Conservation (phyloP, 2,888 invertebrate species). For the Eretmocerus hayati region DNA sequence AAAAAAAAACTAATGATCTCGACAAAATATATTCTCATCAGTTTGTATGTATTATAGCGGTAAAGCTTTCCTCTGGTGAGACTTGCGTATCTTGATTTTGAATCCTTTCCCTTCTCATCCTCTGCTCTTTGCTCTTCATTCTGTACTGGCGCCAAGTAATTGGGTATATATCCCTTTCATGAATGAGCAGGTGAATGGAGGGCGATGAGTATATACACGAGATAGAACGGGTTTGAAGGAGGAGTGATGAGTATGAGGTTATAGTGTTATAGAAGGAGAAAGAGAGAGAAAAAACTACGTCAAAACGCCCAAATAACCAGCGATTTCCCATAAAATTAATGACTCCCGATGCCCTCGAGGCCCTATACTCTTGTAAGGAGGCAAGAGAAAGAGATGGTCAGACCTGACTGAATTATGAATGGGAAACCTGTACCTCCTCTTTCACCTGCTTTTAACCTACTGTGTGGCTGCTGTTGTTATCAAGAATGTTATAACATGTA, state of each 20-base stretch:
- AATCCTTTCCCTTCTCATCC: not conserved
- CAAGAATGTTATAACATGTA: too few relatives aligned
- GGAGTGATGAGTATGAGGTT: slow-evolving; percentile 33
- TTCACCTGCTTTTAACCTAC: too few relatives aligned
- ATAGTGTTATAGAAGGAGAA: too few relatives aligned
- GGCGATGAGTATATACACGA: too few relatives aligned
- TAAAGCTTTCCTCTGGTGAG: not conserved
- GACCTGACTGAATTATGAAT: slow-evolving; percentile 13
- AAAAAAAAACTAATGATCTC: slow-evolving; percentile 10
- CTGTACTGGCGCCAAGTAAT: slow-evolving; percentile 19
- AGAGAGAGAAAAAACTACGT: slow-evolving; percentile 6
- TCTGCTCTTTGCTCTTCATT: not conserved
- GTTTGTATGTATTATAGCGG: not conserved
- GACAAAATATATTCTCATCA: slow-evolving; percentile 10
- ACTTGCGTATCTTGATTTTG: not conserved
- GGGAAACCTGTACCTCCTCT: slow-evolving; percentile 10
- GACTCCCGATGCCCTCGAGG: slow-evolving; percentile 26
- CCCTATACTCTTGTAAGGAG: not conserved
- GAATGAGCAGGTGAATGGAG: slow-evolving; percentile 15
- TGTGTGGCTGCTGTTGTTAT: too few relatives aligned
- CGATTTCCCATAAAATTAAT: slow-evolving; percentile 45
- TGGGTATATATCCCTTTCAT: slow-evolving; percentile 19
- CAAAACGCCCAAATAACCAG: slow-evolving; percentile 41
- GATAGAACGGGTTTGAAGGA: slow-evolving; percentile 11
- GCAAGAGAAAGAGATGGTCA: slow-evolving; percentile 3